These are phyloP conservation scores for Microcebus murinus DNA, from an alignment of 2,113 vertebrate genomes.

Conservation along the genomic window DNA sequence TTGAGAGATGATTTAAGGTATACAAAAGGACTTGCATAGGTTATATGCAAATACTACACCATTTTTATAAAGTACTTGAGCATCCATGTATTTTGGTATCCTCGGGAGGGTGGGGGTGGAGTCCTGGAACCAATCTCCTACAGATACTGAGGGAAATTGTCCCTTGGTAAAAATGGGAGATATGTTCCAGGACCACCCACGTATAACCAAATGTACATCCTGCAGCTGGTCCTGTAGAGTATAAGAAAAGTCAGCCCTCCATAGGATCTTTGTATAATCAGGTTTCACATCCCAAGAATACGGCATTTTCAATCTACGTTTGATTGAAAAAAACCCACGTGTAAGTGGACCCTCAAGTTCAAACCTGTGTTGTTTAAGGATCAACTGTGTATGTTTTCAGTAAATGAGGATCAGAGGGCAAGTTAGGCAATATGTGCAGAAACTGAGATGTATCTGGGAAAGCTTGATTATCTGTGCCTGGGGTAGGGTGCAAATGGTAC, in stretches of 20 bases:
- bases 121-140: neutral
- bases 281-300: neutral
- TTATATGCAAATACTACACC: neutral
- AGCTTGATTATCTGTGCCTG: neutral
- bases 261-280: neutral
- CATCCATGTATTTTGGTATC: neutral
- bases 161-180: neutral
- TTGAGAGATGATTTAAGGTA: neutral
- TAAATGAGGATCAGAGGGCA: slow-evolving; percentile 11
- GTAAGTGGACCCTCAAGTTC: neutral
- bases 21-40: neutral
- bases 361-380: neutral
- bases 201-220: neutral
- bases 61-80: neutral
- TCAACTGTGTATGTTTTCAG: slow-evolving; percentile 25
- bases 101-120: no score
- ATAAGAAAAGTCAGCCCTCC: neutral
- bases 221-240: neutral
- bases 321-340: neutral
- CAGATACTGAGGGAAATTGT: neutral
- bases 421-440: slow-evolving; percentile 2
- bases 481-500: neutral
- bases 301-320: neutral
- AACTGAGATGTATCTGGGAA: neutral
- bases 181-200: neutral